phyloP scores from a whole-genome alignment of 1,140 invertebrate genomes.

The Phymastichus coffea region DNA sequence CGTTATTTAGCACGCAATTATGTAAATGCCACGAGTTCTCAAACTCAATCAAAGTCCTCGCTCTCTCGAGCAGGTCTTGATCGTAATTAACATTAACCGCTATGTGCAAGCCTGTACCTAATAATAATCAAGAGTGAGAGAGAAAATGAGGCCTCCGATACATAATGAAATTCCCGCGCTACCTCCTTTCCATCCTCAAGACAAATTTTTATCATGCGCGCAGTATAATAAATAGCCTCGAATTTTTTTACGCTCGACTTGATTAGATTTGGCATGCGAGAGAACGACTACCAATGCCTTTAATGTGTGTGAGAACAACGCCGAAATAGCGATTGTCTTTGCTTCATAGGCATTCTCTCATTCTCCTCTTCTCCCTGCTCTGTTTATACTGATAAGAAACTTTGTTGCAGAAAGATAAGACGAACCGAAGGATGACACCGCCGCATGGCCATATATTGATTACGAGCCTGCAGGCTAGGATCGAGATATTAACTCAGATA shows the following conservation, averaged over 20 bases:
- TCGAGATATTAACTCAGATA: too few species aligned
- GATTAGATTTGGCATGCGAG: slow-evolving; percentile 19
- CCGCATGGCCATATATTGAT: too few species aligned
- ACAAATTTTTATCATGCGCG: not conserved
- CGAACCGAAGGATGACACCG: too few species aligned
- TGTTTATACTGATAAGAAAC: slow-evolving; percentile 7
- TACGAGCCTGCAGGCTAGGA: too few species aligned
- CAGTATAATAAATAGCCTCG: not conserved
- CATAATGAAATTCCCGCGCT: not conserved
- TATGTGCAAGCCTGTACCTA: too few species aligned
- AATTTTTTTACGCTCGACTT: slow-evolving; percentile 1
- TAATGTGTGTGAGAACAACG: too few species aligned
- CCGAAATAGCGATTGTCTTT: slow-evolving; percentile 18
- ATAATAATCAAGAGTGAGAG: too few species aligned
- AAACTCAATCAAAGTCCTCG: slow-evolving; percentile 21
- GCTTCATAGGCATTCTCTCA: too few species aligned
- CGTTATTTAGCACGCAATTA: slow-evolving; percentile 12
- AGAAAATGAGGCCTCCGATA: too few species aligned
- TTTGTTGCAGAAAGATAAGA: slow-evolving; percentile 2
- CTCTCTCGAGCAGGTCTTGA: not conserved
- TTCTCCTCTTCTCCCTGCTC: too few species aligned
- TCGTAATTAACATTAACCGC: slow-evolving; percentile 7
- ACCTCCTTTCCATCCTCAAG: not conserved
- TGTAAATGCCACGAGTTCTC: slow-evolving; percentile 22
- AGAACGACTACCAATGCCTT: too few species aligned